Evolutionary conservation across 2,113 vertebrate genomes (phyloP).

Genomic region (Prinia subflava): DNA sequence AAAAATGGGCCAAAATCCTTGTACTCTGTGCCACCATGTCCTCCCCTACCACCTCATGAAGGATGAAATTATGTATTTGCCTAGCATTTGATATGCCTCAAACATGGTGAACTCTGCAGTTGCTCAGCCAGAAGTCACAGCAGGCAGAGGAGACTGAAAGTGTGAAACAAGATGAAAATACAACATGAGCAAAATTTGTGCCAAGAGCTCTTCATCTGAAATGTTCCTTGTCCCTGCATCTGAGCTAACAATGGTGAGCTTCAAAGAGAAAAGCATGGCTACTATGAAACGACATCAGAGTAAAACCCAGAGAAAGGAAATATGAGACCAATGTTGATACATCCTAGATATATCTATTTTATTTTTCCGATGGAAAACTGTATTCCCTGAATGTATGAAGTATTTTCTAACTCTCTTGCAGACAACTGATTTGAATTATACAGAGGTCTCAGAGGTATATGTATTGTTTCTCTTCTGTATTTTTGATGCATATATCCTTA

Average conservation of each 20-base stretch:
- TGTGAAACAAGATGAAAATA: not conserved
- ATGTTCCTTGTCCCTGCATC: not conserved
- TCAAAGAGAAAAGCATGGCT: not conserved
- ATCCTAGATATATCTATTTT: not conserved
- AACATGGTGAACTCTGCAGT: not conserved
- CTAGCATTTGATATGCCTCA: fast-evolving
- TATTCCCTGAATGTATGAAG: not conserved
- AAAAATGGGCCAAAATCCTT: not conserved
- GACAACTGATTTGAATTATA: slow-evolving; percentile 13
- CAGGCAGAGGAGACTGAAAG: not conserved
- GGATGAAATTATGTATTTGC: not conserved
- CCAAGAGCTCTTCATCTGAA: not conserved
- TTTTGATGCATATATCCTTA: slow-evolving; percentile 45
- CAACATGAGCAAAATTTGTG: not conserved
- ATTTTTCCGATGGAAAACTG: not conserved
- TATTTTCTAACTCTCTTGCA: not conserved
- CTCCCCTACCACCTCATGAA: fast-evolving
- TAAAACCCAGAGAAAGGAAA: not conserved
- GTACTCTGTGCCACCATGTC: fast-evolving
- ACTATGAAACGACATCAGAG: not conserved
- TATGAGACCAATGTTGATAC: not conserved
- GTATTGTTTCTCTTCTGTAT: slow-evolving; percentile 12
- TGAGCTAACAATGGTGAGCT: not conserved
- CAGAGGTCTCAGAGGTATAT: not conserved
- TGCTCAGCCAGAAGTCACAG: not conserved